phyloP scores from a whole-genome alignment of 2,888 invertebrate species.

The Sipunculus nudus region DNA sequence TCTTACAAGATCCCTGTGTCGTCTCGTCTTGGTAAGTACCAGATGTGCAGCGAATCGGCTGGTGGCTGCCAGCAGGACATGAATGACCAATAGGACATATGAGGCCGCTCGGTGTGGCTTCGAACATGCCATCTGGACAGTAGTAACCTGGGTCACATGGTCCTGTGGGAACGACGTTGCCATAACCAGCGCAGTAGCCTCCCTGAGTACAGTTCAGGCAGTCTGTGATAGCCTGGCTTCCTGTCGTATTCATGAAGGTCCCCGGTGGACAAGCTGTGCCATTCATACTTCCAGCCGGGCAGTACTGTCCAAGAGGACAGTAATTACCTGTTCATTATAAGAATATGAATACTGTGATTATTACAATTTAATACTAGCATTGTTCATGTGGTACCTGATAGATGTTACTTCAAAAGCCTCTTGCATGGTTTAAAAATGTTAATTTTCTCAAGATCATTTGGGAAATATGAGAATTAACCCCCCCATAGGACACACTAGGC shows the following conservation, averaged over 20 bases:
- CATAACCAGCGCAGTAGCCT: conserved; percentile 58
- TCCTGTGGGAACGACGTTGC: conserved; percentile 49
- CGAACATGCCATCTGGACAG: conserved; percentile 56
- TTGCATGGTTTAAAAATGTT: too few relatives aligned
- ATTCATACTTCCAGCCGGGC: conserved; percentile 23
- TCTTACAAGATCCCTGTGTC: conserved; percentile 52
- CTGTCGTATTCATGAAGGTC: conserved; percentile 56
- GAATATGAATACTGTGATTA: too few relatives aligned
- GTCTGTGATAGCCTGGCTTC: conserved; percentile 45
- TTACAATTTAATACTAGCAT: too few relatives aligned
- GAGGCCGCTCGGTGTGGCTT: conserved; percentile 49
- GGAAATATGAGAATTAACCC: too few relatives aligned
- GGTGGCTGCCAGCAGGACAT: conserved; percentile 53
- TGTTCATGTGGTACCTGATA: too few relatives aligned
- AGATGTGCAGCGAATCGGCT: conserved; percentile 53
- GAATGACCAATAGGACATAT: conserved; percentile 59
- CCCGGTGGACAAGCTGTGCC: conserved; percentile 59
- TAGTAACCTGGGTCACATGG: conserved; percentile 55
- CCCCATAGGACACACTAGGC: too few relatives aligned
- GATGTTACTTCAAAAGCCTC: too few relatives aligned
- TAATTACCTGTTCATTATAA: conserved; percentile 43
- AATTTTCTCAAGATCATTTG: too few relatives aligned
- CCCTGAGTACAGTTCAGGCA: conserved; percentile 56
- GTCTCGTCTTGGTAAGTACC: conserved; percentile 60
- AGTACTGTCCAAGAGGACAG: conserved; percentile 56